Base-by-base conservation (phyloP, 2,888 invertebrate species). In the Lydus trimaculatus region DNA sequence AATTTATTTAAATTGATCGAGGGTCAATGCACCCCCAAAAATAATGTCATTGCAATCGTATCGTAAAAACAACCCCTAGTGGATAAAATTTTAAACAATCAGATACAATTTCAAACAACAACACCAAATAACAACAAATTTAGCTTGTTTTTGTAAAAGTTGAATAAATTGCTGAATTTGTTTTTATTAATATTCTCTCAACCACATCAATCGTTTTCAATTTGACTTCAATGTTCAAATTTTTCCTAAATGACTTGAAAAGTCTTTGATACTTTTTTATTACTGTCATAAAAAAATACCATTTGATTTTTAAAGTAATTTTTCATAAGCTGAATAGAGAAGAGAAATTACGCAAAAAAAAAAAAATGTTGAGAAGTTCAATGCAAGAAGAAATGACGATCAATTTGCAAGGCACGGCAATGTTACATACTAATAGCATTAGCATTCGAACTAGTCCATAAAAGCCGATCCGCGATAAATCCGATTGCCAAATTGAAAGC, bases 401-500 rank as follows among this genome's bases (percentile, higher is more conserved):
- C 78, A 78, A 78, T 77, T 74, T 73, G 73, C 70, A 67, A 64
- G 66, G 72, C 71, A 71, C 62, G 70, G 72, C 70, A 69, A 75
- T 76, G 76, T 75, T 76, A 78, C 79, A 78, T 77, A 74, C 77
- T 79, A 79, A 78, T 79, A 73, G 79, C 78, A 79, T 79, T 79
- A 78, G 76, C 78, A 79, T 78, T 72, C 72, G 73, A 75, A 75
- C 76, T 73, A 75, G 72, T 73, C 76, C 73, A 77, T 77, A 76
- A 79, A n/a, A 80, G 75, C 75, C 78, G 77, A 79, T 78, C 76
- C 74, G 72, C 79, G 75, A 78, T 79, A 80, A 80, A 79, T 79
- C 76, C 79, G 67, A 75, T 76, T 80, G 79, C 76, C 80, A 80
- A 79, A 78, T 76, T 78, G 78, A 78, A 78, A 76, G 75, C 73